phyloP scores from a whole-genome alignment of 2,888 invertebrate species.

The Harpalus rufipes region DNA sequence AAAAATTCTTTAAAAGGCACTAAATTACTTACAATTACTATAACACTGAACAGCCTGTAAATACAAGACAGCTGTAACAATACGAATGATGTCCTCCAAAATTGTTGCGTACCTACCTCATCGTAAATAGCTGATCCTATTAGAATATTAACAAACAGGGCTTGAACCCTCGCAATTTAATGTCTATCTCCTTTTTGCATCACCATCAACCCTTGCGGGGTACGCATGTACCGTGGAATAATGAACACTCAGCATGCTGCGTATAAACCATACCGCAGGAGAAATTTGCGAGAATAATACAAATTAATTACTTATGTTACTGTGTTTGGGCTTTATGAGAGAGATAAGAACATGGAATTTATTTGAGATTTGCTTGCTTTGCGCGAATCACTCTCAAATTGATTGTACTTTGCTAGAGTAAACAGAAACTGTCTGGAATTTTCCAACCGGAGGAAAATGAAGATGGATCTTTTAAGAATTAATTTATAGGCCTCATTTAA shows the following conservation, averaged over 20 bases:
- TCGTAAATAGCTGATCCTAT: slow-evolving; percentile 35
- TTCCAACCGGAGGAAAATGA: neutral
- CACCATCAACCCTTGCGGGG: slow-evolving; percentile 26
- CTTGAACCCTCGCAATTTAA: slow-evolving; percentile 28
- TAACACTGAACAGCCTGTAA: too few relatives aligned
- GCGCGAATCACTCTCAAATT: slow-evolving; percentile 18
- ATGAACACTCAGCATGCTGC: slow-evolving; percentile 34
- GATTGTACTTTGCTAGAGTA: slow-evolving; percentile 10
- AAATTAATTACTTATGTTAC: slow-evolving; percentile 49
- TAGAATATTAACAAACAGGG: slow-evolving; percentile 44
- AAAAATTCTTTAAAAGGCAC: too few relatives aligned
- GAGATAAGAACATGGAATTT: slow-evolving; percentile 28
- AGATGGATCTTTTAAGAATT: too few relatives aligned
- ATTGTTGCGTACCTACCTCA: too few relatives aligned
- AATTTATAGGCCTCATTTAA: too few relatives aligned
- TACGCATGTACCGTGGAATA: neutral
- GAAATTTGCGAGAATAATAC: slow-evolving; percentile 35
- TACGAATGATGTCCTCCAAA: too few relatives aligned
- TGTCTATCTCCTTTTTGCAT: slow-evolving; percentile 43
- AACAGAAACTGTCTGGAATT: neutral
- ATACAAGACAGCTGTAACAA: too few relatives aligned
- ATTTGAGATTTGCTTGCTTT: slow-evolving; percentile 20
- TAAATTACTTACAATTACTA: too few relatives aligned
- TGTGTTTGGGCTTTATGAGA: slow-evolving; percentile 12
- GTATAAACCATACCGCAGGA: slow-evolving; percentile 14